Base-by-base conservation (phyloP, 2,797 vertebrate species). In the Crocidura indochinensis region DNA sequence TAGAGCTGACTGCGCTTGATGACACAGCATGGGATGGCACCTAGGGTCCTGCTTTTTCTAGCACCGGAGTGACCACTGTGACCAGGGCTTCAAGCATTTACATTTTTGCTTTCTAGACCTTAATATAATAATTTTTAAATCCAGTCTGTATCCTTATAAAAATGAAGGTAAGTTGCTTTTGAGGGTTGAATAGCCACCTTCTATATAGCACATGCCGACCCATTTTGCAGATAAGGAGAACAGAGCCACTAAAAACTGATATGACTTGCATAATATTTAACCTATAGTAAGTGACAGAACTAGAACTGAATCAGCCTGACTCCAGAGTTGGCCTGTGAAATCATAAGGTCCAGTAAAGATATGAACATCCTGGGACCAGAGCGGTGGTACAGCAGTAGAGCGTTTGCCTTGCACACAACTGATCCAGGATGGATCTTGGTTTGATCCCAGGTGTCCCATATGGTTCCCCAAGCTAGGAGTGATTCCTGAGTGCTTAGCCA, bases 1-100 rank as follows among this genome's bases (percentile, higher is more conserved):
- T 26, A 26, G 22, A 10, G 10, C 38, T 2, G 38, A 38, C 9
- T 27, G 64, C 20, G 20, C 27, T 53, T 29, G 17, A 2, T 19
- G 12, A 51, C 6, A 4, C 0, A 10, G 46, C 10, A 1, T 17
- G 0, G 15, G n/a, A 27, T 6, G 20, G 47, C 38, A 14, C 64
- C 49, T 10, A 4, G 67, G 53, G 69, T 20, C 49, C 24, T 71
- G 44, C 24, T 3, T 2, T 46, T 9, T 15, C 31, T 24, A 19
- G 62, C 62, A 31, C 46, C 44, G 65, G 11, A 72, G 38, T 22
- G 24, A 22, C 69, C 14, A 51, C 51, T 51, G 51, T 60, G 56
- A 20, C 10, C 46, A 24, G 65, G 6, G 4, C 15, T 53, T 76
- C 72, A 79, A 31, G 38, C 24, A n/a, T 60, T 60, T 6, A 24